phyloP scores from a whole-genome alignment of 64 coral and sea anemone species.

The Stichodactyla helianthus region DNA sequence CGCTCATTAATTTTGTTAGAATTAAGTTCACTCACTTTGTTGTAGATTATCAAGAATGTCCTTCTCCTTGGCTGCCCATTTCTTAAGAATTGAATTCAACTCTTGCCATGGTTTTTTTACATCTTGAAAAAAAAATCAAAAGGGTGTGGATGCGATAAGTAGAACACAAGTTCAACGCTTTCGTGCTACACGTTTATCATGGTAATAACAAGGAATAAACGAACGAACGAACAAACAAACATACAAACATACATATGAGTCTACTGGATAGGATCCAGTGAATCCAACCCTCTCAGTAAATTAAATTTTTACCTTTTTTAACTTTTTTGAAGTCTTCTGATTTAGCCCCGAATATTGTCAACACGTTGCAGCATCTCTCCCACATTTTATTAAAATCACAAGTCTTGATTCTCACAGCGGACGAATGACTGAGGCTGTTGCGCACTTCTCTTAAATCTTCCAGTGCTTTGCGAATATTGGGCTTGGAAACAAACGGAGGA shows the following conservation, averaged over 20 bases:
- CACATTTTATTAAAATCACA: background rate
- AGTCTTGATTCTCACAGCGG: background rate
- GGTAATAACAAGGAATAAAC: no score
- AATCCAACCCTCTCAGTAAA: no score
- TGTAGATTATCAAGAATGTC: background rate
- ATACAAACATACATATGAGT: no score
- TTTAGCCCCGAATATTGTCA: background rate
- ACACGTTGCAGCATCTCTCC: background rate
- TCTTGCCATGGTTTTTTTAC: background rate
- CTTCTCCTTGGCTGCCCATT: background rate
- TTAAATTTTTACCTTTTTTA: background rate
- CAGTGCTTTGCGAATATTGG: background rate
- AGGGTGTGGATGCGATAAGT: background rate
- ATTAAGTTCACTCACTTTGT: background rate
- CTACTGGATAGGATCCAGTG: no score
- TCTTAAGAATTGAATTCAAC: constrained; percentile 6
- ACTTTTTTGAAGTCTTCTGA: background rate
- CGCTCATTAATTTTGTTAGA: background rate
- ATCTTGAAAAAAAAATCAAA: background rate
- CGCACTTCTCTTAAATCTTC: background rate
- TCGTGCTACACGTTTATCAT: no score
- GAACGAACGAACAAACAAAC: no score
- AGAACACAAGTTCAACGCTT: no score
- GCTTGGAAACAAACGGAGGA: background rate
- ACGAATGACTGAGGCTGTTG: background rate